Conservation (phyloP, 2,888 invertebrate genomes). For the Galeruca laticollis region DNA sequence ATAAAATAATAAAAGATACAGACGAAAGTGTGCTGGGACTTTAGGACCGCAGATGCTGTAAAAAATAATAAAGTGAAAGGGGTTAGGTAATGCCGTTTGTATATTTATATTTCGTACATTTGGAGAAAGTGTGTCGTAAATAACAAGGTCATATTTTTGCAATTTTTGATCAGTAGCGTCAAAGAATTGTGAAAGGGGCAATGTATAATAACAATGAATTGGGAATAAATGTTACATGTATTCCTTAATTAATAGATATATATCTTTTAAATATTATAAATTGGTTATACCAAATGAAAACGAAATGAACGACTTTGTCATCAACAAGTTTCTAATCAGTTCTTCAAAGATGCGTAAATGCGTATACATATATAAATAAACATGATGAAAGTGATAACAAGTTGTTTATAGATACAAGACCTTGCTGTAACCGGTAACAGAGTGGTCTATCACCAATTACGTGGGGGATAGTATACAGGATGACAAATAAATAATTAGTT, state of each 20-base stretch:
- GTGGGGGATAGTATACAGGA: too few species aligned
- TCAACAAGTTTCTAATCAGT: neutral
- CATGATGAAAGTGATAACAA: constrained; percentile 15
- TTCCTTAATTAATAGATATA: too few species aligned
- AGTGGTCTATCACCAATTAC: constrained; percentile 7
- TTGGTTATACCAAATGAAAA: too few species aligned
- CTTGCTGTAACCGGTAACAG: constrained; percentile 5
- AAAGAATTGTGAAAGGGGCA: too few species aligned
- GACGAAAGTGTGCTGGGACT: constrained; percentile 17
- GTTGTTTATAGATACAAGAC: constrained; percentile 12
- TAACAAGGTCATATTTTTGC: constrained; percentile 1
- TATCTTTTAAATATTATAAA: too few species aligned
- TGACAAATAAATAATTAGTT: too few species aligned
- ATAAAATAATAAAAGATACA: constrained; percentile 28
- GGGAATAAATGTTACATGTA: too few species aligned
- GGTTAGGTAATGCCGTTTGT: constrained; percentile 21
- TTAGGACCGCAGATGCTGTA: constrained; percentile 10
- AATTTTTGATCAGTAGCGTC: neutral
- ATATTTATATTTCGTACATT: constrained; percentile 1
- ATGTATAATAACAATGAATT: too few species aligned
- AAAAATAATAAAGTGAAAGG: constrained; percentile 16
- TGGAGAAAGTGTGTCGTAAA: constrained; percentile 6
- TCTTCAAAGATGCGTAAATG: constrained; percentile 9
- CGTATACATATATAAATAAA: constrained; percentile 5
- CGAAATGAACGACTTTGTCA: neutral